These are phyloP conservation scores for Danio tinwini DNA, from an alignment of 2,797 vertebrate species.

Conservation along the genomic window DNA sequence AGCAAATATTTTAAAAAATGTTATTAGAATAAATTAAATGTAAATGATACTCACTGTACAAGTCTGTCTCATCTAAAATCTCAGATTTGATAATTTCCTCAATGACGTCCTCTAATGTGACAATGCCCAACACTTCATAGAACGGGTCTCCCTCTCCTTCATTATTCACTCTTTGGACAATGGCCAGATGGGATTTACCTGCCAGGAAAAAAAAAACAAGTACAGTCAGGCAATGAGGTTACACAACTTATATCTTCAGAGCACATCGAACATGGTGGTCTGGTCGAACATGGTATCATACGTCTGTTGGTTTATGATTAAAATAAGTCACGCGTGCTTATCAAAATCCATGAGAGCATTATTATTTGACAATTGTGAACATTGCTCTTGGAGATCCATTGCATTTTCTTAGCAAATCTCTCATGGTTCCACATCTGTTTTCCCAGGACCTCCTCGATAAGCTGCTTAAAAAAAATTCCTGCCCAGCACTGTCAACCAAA, in stretches of 20 bases:
- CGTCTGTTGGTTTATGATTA: conserved; percentile 27
- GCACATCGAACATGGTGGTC: conserved; percentile 14
- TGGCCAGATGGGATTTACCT: conserved; percentile 97
- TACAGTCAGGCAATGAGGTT: background rate
- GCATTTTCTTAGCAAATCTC: conserved; percentile 61
- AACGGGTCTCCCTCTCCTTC: conserved; percentile 97
- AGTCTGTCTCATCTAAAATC: conserved; percentile 96
- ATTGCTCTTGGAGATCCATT: conserved; percentile 10
- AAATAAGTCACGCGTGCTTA: conserved; percentile 1
- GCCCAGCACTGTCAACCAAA: conserved; percentile 64
- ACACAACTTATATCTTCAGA: background rate
- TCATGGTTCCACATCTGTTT: conserved; percentile 64
- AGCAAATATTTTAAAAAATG: no score
- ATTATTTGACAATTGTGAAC: conserved; percentile 34
- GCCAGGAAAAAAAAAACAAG: conserved; percentile 35
- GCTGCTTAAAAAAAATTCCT: conserved; percentile 60
- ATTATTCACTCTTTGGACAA: conserved; percentile 95
- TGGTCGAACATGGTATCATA: background rate
- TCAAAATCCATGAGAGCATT: conserved; percentile 27
- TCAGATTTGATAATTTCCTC: conserved; percentile 98
- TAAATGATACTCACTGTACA: conserved; percentile 86
- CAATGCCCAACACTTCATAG: conserved; percentile 97
- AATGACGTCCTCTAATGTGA: conserved; percentile 96
- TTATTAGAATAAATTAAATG: background rate
- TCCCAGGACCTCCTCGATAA: conserved; percentile 64